Conservation (phyloP, 2,113 vertebrate genomes). For the Odontesthes bonariensis region DNA sequence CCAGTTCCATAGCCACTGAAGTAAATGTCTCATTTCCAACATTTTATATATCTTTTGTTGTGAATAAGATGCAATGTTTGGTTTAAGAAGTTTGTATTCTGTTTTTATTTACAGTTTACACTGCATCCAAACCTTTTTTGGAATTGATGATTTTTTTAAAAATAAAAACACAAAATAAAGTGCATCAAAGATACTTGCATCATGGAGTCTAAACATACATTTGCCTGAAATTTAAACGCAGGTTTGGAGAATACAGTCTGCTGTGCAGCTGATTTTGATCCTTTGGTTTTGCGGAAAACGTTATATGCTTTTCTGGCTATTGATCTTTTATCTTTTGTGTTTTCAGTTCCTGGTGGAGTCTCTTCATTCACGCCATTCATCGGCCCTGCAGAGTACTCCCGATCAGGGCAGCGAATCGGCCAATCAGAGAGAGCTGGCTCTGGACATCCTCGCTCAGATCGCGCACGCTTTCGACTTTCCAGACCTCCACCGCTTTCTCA, state of each 20-base stretch:
- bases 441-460: conserved; percentile 94
- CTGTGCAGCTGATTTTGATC: neutral
- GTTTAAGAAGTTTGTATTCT: too few species aligned
- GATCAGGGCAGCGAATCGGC: conserved; percentile 88
- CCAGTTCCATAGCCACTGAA: too few species aligned
- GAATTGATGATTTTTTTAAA: too few species aligned
- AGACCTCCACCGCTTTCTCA: conserved; percentile 95
- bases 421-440: conserved; percentile 90
- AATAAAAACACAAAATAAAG: too few species aligned
- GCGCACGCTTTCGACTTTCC: conserved; percentile 98
- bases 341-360: conserved; percentile 95
- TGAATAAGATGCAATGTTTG: too few species aligned
- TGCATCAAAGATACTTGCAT: too few species aligned
- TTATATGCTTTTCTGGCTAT: neutral
- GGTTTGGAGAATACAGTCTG: neutral
- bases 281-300: neutral
- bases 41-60: too few species aligned
- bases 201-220: too few species aligned
- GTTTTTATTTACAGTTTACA: too few species aligned
- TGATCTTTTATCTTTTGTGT: neutral
- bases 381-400: conserved; percentile 83
- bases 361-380: conserved; percentile 90
- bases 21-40: too few species aligned
- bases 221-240: too few species aligned
- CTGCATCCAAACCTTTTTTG: too few species aligned